Evolutionary conservation across 1,140 invertebrate genomes (phyloP).

Genomic region (silkworm (Bombyx mori)): DNA sequence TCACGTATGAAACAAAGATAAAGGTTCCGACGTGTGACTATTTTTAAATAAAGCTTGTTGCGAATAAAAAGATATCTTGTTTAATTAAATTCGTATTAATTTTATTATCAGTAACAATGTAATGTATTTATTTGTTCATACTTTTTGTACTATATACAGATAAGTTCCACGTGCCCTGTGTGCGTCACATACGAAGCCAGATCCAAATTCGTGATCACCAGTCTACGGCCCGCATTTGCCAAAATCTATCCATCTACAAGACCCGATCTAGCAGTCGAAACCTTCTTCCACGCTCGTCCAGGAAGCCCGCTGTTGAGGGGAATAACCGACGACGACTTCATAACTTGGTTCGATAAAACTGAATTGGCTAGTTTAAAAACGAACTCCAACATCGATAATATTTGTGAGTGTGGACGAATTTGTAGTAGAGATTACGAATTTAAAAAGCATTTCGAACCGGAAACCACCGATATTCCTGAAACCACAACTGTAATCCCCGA

Average conservation of each 20-base stretch:
- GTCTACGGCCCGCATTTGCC: conserved; percentile 74
- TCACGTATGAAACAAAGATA: too few species aligned
- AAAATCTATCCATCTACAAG: conserved; percentile 73
- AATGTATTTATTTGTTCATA: too few species aligned
- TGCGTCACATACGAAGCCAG: conserved; percentile 73
- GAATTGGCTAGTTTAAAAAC: conserved; percentile 58
- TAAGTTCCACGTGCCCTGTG: conserved; percentile 71
- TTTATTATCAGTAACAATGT: too few species aligned
- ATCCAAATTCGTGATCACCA: conserved; percentile 72
- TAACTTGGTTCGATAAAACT: conserved; percentile 76
- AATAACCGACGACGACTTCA: conserved; percentile 75
- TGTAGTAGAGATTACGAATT: conserved; percentile 63
- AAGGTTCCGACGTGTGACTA: too few species aligned
- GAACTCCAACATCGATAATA: conserved; percentile 55
- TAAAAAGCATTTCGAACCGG: conserved; percentile 19
- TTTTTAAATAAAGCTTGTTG: too few species aligned
- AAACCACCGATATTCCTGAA: conserved; percentile 6
- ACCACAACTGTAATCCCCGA: conserved; percentile 3
- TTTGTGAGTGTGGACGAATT: conserved; percentile 68
- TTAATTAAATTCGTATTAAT: too few species aligned
- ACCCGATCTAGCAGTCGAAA: conserved; percentile 74
- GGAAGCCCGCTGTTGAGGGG: conserved; percentile 72
- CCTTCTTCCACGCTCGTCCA: conserved; percentile 73
- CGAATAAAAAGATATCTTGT: too few species aligned
- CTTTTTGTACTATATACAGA: conserved; percentile 36